Conservation (phyloP, 2,113 vertebrate genomes). For the Chunga burmeisteri region DNA sequence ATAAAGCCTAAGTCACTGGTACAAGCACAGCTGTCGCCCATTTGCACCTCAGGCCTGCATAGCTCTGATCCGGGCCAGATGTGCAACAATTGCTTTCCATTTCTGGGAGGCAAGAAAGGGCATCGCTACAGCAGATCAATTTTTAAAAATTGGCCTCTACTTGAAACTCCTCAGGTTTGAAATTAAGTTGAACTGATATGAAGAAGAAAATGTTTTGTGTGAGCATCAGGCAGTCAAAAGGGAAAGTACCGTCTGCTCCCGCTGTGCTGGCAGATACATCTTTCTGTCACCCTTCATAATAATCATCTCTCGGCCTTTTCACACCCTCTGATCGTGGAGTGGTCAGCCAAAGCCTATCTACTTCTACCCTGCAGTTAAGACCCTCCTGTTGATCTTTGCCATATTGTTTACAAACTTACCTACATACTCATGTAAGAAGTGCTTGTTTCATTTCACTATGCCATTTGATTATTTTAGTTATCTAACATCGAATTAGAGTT, state of each 20-base stretch:
- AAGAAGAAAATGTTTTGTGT: neutral
- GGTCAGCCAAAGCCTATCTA: neutral
- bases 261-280: neutral
- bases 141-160: neutral
- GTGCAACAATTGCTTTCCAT: neutral
- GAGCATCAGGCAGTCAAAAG: neutral
- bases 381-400: neutral
- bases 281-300: neutral
- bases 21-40: neutral
- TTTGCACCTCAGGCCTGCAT: neutral
- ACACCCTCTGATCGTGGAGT: neutral
- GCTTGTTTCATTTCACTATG: neutral
- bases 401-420: neutral
- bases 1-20: neutral
- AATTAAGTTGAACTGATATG: neutral
- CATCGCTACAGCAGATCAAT: neutral
- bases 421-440: neutral
- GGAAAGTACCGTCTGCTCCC: neutral
- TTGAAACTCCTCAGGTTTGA: conserved; percentile 1
- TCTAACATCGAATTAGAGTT: neutral
- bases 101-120: neutral
- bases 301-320: neutral
- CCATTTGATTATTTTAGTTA: neutral
- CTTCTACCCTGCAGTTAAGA: neutral
- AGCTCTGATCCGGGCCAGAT: neutral